phyloP scores from a whole-genome alignment of 2,888 invertebrate genomes.

The Incurvaria masculella region DNA sequence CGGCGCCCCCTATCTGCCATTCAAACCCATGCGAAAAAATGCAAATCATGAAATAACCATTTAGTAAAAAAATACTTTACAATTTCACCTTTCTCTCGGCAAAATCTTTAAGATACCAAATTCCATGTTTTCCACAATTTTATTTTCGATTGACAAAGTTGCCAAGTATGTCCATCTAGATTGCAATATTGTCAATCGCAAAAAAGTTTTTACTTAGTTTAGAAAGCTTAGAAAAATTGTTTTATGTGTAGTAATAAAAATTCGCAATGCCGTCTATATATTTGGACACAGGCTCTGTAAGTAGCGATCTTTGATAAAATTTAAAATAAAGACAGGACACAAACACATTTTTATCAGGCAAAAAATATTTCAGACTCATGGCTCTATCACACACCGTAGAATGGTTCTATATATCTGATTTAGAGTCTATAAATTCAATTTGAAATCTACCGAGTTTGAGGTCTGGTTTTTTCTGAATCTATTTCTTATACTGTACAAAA shows the following conservation, averaged over 20 bases:
- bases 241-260: conserved; percentile 11
- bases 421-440: conserved; percentile 1
- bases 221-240: conserved; percentile 12
- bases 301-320: conserved; percentile 17
- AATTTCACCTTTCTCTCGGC: conserved; percentile 18
- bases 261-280: conserved; percentile 17
- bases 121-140: conserved; percentile 19
- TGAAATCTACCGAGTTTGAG: no score
- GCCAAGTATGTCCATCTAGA: conserved; percentile 14
- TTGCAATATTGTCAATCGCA: conserved; percentile 18
- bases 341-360: conserved; percentile 11
- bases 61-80: conserved; percentile 17
- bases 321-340: conserved; percentile 14
- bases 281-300: conserved; percentile 20
- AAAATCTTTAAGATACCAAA: conserved; percentile 18
- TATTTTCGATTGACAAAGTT: conserved; percentile 21
- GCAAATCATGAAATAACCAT: no score
- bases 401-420: conserved; percentile 2
- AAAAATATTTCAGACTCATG: conserved; percentile 14
- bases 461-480: no score
- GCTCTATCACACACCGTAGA: conserved; percentile 12
- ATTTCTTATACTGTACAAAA: conserved; percentile 13
- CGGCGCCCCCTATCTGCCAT: no score
- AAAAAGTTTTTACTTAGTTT: conserved; percentile 19
- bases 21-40: no score